Conservation (phyloP, 2,113 vertebrate genomes). For the Phylloscopus trochiloides region DNA sequence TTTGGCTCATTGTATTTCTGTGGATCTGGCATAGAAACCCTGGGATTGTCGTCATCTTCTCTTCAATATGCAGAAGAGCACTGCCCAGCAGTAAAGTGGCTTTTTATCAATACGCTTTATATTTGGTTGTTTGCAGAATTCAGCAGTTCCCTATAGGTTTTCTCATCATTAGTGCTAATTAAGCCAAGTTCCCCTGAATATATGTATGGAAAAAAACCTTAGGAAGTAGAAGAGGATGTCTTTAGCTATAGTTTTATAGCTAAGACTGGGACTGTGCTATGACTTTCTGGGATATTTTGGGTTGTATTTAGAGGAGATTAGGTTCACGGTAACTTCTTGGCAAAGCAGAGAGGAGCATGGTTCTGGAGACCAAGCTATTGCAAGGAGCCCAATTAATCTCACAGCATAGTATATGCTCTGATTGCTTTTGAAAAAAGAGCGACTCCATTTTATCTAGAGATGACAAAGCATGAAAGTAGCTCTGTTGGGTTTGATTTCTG, state of each 20-base stretch:
- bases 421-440: background rate
- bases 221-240: background rate
- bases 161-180: constrained; percentile 53
- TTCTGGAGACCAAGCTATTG: background rate
- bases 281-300: background rate
- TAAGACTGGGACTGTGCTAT: background rate
- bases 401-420: background rate
- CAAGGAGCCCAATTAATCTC: background rate
- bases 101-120: background rate
- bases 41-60: background rate
- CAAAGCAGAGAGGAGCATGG: background rate
- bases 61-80: constrained; percentile 36
- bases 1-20: constrained; percentile 16
- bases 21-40: background rate
- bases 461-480: background rate
- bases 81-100: background rate
- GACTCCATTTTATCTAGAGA: background rate
- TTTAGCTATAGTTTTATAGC: background rate
- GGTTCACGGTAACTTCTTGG: background rate
- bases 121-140: constrained; percentile 26
- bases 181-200: background rate
- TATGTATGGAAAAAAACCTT: background rate
- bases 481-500: background rate
- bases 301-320: background rate
- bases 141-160: constrained; percentile 14